phyloP scores from a whole-genome alignment of 2,113 vertebrate species.

The Phoenicopterus ruber region DNA sequence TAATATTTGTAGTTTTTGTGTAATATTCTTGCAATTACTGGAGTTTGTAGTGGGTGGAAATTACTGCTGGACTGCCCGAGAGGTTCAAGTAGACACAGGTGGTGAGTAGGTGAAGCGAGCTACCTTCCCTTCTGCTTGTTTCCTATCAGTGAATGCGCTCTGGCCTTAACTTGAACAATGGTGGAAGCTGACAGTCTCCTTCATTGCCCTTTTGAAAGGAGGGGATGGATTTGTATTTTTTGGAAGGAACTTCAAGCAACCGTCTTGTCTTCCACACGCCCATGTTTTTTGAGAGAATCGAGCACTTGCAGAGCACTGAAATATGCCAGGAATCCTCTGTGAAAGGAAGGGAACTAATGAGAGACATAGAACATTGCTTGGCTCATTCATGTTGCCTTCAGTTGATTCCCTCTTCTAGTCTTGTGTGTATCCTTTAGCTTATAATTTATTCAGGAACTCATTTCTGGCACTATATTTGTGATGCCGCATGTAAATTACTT shows the following conservation, averaged over 20 bases:
- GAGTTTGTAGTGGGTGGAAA: background rate
- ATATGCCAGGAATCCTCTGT: background rate
- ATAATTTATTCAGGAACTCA: background rate
- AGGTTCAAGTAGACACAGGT: background rate
- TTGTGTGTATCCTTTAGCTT: background rate
- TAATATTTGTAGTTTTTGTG: background rate
- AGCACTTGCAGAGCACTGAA: background rate
- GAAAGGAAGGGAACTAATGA: background rate
- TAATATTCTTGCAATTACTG: background rate
- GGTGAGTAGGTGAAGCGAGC: background rate
- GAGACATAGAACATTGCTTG: fast-evolving
- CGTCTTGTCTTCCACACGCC: background rate
- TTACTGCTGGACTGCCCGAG: background rate
- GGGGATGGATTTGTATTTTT: background rate
- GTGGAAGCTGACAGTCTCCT: background rate
- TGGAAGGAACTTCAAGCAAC: background rate
- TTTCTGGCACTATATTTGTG: background rate
- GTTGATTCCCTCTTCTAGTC: background rate
- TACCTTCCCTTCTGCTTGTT: background rate
- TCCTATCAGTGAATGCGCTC: background rate
- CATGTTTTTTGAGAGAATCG: background rate
- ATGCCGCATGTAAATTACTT: background rate
- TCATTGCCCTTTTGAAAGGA: background rate
- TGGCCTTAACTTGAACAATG: background rate
- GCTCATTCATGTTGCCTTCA: background rate